Conservation (phyloP, 2,888 invertebrate genomes). For the Scrobipalpa atriplicella region DNA sequence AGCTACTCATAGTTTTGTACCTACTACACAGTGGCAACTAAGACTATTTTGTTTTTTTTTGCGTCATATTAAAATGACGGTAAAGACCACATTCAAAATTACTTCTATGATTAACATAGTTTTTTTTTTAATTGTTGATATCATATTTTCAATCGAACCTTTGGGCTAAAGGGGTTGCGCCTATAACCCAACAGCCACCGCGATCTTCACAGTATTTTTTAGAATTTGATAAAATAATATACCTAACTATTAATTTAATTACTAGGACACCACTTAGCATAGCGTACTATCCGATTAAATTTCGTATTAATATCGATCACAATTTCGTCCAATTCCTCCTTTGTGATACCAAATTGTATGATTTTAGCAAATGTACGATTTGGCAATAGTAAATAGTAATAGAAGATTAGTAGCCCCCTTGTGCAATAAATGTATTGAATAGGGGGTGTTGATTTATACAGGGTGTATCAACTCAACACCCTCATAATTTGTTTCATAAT, state of each 20-base stretch:
- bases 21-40: no score
- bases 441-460: conserved; percentile 28
- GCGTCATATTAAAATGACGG: no score
- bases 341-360: not conserved
- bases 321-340: not conserved
- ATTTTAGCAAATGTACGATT: conserved; percentile 2
- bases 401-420: conserved; percentile 37
- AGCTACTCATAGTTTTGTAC: no score
- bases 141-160: no score
- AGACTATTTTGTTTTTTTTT: no score
- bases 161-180: no score
- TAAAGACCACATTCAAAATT: no score
- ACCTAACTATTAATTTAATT: not conserved
- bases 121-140: no score
- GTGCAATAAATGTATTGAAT: conserved; percentile 29
- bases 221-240: no score
- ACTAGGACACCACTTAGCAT: not conserved
- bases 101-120: no score
- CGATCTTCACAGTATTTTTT: no score
- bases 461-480: not conserved
- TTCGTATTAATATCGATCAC: conserved; percentile 11
- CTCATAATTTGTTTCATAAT: not conserved
- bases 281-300: not conserved
- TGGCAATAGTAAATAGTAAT: conserved; percentile 41
- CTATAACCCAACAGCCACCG: no score